phyloP scores from a whole-genome alignment of 2,797 vertebrate species.

The Melanotaenia maccullochi region DNA sequence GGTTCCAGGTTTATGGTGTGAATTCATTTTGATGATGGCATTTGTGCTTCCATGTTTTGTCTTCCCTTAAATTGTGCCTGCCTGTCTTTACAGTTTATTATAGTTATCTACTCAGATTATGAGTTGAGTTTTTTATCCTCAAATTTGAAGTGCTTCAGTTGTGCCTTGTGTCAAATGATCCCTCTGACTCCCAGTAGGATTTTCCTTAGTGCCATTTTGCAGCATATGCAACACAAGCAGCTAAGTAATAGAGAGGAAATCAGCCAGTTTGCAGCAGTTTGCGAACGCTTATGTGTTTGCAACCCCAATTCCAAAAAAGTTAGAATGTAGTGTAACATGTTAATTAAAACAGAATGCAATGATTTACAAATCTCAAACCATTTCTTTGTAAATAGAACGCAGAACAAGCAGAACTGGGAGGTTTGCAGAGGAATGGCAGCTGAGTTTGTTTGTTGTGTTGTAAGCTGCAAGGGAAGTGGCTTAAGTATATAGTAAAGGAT shows the following conservation, averaged over 20 bases:
- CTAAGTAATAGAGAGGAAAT: not conserved
- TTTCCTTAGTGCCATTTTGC: conserved; percentile 6
- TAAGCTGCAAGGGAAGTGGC: conserved; percentile 10
- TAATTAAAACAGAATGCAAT: too few species aligned
- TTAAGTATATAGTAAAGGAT: not conserved
- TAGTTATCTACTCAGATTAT: not conserved
- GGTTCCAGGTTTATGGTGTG: conserved; percentile 28
- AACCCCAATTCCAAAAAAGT: too few species aligned
- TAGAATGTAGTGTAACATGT: too few species aligned
- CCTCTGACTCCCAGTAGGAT: not conserved
- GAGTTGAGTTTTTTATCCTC: not conserved
- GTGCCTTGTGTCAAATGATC: conserved; percentile 1
- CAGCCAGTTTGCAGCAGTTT: not conserved
- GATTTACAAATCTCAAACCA: too few species aligned
- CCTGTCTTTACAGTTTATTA: not conserved
- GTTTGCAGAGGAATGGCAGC: not conserved
- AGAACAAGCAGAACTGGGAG: not conserved
- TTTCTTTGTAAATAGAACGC: too few species aligned
- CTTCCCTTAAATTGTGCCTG: not conserved
- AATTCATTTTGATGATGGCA: conserved; percentile 19
- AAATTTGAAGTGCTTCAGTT: conserved; percentile 1
- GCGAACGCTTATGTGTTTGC: conserved; percentile 4
- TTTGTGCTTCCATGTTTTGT: conserved; percentile 25
- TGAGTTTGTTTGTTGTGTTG: conserved; percentile 12
- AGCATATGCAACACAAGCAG: not conserved